Evolutionary conservation across 2,113 vertebrate genomes (phyloP).

Genomic region (Protobothrops mucrosquamatus): DNA sequence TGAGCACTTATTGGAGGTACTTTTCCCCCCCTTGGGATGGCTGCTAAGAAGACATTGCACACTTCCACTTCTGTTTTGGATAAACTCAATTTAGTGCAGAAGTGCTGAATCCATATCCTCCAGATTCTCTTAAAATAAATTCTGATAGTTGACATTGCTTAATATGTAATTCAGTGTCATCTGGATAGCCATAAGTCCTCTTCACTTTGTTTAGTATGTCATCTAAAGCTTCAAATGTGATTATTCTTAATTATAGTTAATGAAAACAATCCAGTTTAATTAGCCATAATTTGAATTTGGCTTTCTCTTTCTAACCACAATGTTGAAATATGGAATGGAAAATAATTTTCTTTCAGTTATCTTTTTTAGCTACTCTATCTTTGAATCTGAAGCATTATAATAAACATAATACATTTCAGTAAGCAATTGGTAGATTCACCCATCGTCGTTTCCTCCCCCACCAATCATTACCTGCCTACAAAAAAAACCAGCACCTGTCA

Average conservation of each 20-base stretch:
- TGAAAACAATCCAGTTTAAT: neutral
- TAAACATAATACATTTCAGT: neutral
- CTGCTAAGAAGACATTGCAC: neutral
- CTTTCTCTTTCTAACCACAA: neutral
- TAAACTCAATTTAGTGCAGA: neutral
- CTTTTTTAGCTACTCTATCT: neutral
- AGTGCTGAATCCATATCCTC: neutral
- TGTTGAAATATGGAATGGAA: neutral
- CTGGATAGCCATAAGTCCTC: neutral
- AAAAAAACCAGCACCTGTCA: neutral
- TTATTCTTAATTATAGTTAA: neutral
- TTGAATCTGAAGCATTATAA: neutral
- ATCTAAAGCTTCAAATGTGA: neutral
- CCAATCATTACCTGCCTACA: neutral
- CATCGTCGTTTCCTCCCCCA: neutral
- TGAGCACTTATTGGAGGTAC: neutral
- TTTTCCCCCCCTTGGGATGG: neutral
- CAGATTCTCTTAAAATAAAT: neutral
- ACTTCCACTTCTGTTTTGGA: neutral
- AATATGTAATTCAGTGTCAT: neutral
- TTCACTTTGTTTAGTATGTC: neutral
- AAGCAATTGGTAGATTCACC: neutral
- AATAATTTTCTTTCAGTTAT: neutral
- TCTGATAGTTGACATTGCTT: neutral
- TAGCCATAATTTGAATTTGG: neutral